Evolutionary conservation across 1,140 invertebrate species (phyloP), one percentile per base, ranked within the genome.

Genomic region (Anadara kagoshimensis): DNA sequence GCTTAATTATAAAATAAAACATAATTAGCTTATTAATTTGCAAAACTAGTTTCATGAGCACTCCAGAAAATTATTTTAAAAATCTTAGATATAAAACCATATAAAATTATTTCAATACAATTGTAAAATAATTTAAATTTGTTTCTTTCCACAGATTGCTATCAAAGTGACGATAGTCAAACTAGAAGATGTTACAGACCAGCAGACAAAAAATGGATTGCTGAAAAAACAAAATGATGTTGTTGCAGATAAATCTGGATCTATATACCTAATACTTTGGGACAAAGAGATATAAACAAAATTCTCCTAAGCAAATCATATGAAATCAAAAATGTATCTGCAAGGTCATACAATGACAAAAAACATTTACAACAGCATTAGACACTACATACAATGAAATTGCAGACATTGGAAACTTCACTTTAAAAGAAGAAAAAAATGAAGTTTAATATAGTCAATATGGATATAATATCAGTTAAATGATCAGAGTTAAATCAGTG

Each of bases 261-360:
- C 45, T 47, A 47, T 47, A 47, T 47, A 47, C 45, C 45, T 47
- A 47, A 47, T 18, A 47, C 45, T 47, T 47, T 47, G 45, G 45
- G 45, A 47, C 45, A 47, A 47, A 47, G 45, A 47, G 18, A n/a
- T n/a, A 47, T 47, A 47, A 47, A 47, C 45, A 47, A 47, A 47
- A 47, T 47, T 47, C 45, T 47, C 45, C 18, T 47, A 47, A 47
- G 45, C 45, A 47, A 47, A 47, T 47, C 45, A 47, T 47, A 47
- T 47, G 45, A 47, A 47, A 47, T 47, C 45, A 47, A 47, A 47
- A 47, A 47, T 47, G 45, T 47, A 47, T 47, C 45, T 47, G 45
- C 45, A 47, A 47, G 45, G 18, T 47, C 45, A 47, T 47, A 47
- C 45, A 47, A 47, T 47, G 45, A 47, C 45, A 47, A 47, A 47